Percentiles rank a stretch among this genome's conserved stretches.
Evolutionary conservation across 2,113 vertebrate species (phyloP).

Genomic region (Pangasianodon gigas): DNA sequence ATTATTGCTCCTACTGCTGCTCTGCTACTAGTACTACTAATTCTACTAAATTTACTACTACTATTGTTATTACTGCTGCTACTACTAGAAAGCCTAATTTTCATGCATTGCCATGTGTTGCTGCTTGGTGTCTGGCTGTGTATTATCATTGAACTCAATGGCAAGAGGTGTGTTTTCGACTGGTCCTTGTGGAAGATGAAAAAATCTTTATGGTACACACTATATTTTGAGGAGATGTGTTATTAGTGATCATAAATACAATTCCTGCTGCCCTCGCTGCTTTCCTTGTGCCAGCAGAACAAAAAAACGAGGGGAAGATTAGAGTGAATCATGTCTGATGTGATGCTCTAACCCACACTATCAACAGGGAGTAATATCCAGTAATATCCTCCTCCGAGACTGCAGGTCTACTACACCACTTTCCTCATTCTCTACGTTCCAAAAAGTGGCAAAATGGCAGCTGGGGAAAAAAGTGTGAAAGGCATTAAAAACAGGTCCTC

Average conservation of each 20-base stretch:
- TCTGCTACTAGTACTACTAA: background rate
- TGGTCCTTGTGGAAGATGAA: background rate
- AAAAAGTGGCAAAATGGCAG: constrained; percentile 12
- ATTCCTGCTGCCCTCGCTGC: background rate
- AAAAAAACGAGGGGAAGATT: constrained; percentile 21
- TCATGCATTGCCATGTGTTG: background rate
- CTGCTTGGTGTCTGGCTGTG: background rate
- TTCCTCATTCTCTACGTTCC: constrained; percentile 23
- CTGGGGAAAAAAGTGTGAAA: background rate
- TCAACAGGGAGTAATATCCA: constrained; percentile 57
- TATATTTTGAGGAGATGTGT: background rate
- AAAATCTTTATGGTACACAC: background rate
- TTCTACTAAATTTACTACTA: background rate
- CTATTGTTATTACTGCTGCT: background rate
- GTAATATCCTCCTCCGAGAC: constrained; percentile 64
- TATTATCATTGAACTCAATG: background rate
- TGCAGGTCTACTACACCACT: constrained; percentile 65
- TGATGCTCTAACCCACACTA: constrained; percentile 53
- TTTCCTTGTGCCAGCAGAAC: background rate
- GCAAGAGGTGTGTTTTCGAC: background rate
- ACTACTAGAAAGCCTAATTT: background rate
- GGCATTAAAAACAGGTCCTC: constrained; percentile 27
- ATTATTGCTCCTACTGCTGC: background rate
- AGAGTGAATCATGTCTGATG: constrained; percentile 47
- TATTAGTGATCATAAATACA: background rate